Evolutionary conservation across 2,888 invertebrate genomes (phyloP), one percentile per base, ranked within the genome.

Genomic region (Hyppa rectilinea): DNA sequence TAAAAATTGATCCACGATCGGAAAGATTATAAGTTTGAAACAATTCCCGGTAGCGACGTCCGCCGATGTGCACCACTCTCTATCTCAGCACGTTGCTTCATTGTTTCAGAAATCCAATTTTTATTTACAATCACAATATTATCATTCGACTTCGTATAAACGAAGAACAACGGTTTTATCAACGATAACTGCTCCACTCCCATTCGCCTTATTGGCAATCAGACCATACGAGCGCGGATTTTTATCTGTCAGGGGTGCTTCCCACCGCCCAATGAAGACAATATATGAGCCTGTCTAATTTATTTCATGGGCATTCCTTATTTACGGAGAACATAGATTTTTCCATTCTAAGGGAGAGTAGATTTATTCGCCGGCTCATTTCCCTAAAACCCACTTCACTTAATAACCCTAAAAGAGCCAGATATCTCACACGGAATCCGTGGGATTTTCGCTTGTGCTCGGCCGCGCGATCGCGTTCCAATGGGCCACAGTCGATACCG

Each of bases 351-450:
- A 89, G 87, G 88, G 88, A 87, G 86, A 87, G 88, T 88, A 89
- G 90, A 95, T 94, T 92, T 94, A 94, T 94, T 92, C 87, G 87
- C 86, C 87, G 85, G 87, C 91, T 94, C 93, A 93, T 96, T 94
- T 94, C 91, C 94, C 91, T 95, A 94, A 95, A 94, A 93, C 94
- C 93, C 93, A 94, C 94, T 95, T 91, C 92, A 90, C 91, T 94
- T 95, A 95, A 96, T 95, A 95, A 94, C 95, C 92, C 91, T 93
- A 90, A 95, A 93, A 90, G 93, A 90, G 90, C 88, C 82, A 90
- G 91, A 94, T 95, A 94, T 95, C 93, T 95, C 92, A 92, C 90
- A 92, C 88, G 91, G 92, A 93, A 94, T 94, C 93, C 93, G 85
- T 88, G 85, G 93, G 95, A 95, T 95, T 95, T 94, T 92, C 92